Evolutionary conservation across 2,888 invertebrate genomes (phyloP).

Genomic region (Orthosia incerta): DNA sequence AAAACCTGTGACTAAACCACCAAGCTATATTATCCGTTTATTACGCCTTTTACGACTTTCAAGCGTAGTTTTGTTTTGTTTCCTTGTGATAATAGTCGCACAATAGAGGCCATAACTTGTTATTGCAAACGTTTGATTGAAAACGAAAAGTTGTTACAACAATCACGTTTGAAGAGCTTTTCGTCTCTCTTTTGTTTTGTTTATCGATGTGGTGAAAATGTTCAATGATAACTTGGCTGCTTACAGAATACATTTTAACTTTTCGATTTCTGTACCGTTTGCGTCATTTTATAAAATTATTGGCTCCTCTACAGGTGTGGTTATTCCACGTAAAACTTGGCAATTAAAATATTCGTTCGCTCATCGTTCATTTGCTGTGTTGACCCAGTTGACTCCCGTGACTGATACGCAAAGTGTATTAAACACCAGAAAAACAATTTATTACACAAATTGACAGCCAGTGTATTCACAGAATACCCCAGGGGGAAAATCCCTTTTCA

Average conservation of each 20-base stretch:
- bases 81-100: conserved; percentile 15
- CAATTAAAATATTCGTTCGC: conserved; percentile 34
- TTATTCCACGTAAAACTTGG: not conserved
- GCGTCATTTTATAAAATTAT: not conserved
- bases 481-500: not conserved
- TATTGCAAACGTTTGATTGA: conserved; percentile 39
- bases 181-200: conserved; percentile 17
- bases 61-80: conserved; percentile 38
- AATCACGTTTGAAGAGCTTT: conserved; percentile 8
- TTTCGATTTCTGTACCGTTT: not conserved
- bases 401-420: not conserved
- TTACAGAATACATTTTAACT: not conserved
- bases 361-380: conserved; percentile 3
- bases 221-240: not conserved
- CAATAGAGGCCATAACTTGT: conserved; percentile 31
- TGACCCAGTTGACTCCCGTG: conserved; percentile 23
- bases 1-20: conserved; percentile 13
- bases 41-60: conserved; percentile 43
- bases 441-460: conserved; percentile 29
- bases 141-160: conserved; percentile 31
- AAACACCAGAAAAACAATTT: conserved; percentile 19
- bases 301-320: not conserved
- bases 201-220: not conserved
- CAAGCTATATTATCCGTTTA: conserved; percentile 36
- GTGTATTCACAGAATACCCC: not conserved